These are phyloP conservation scores for Stomatorhinus ivindoensis DNA, from an alignment of 2,113 vertebrate species.

Conservation along the genomic window DNA sequence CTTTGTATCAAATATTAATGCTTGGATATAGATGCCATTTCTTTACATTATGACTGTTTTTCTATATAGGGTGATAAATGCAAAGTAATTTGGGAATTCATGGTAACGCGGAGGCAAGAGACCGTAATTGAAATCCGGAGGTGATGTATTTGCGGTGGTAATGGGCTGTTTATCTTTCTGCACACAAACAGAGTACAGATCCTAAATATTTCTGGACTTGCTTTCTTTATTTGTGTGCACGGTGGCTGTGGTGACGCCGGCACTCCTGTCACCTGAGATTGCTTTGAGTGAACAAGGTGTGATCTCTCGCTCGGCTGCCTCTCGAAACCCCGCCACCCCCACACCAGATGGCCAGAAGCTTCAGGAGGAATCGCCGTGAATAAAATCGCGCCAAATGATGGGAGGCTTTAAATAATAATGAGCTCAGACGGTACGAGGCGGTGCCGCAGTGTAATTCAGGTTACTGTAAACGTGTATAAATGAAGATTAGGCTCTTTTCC, in stretches of 20 bases:
- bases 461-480: not conserved
- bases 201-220: not conserved
- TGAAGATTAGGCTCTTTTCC: not conserved
- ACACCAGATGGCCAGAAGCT: not conserved
- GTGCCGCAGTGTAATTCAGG: not conserved
- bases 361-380: not conserved
- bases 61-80: not conserved
- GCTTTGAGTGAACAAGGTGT: conserved; percentile 3
- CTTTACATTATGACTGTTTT: not conserved
- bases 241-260: not conserved
- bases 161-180: not conserved
- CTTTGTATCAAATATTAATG: not conserved
- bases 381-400: not conserved
- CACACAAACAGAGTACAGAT: not conserved
- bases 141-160: not conserved
- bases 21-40: not conserved
- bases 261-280: not conserved
- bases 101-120: not conserved
- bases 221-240: not conserved
- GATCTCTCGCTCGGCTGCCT: conserved; percentile 1
- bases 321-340: not conserved
- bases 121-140: not conserved
- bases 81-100: not conserved
- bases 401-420: conserved; percentile 5
- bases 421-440: not conserved